Evolutionary conservation across 2,888 invertebrate genomes (phyloP), one percentile per base, ranked within the genome.

Genomic region (Temnothorax ravouxi): DNA sequence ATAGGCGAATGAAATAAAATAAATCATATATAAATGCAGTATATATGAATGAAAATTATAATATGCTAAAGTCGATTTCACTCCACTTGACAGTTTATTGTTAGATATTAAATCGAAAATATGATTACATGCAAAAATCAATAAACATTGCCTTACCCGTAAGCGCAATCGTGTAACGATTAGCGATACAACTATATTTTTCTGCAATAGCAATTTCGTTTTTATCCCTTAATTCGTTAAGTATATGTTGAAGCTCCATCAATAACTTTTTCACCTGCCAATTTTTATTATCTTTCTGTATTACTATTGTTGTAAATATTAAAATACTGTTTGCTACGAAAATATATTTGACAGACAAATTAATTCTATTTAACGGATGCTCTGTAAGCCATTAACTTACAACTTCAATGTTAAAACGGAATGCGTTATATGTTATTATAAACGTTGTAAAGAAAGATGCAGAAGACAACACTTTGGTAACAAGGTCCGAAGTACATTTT

Each of bases 191-290:
- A 4, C 5, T 38, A 56, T 77, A 77, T 38, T 56, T 44, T 5
- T 67, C 13, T 8, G 44, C 13, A 9, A 77, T 77, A 77, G 54
- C 29, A 15, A 41, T 47, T 77, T 77, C 77, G 2, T 66, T 67
- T n/a, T 66, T 13, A 56, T 66, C 41, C 1, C 15, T 66, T 34
- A 77, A 2, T 9, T 77, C 0, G 13, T 56, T 18, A 11, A 18
- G 21, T 15, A 67, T 9, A 15, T 56, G 5, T 2, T 56, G n/a
- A 67, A 67, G 15, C n/a, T 44, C 44, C 9, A 15, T 41, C 1
- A 77, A 1, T 52, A 64, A 64, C 2, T 52, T 2, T 13, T 64
- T 76, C 0, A 76, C 11, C 76, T 76, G 3, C 25, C 2, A 25
- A 9, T 61, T 25, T 61, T 25, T 13, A 64, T n/a, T 6, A 47